Evolutionary conservation across 2,797 vertebrate genomes (phyloP), one percentile per base, ranked within the genome.

Genomic region (Austrolebias charrua): DNA sequence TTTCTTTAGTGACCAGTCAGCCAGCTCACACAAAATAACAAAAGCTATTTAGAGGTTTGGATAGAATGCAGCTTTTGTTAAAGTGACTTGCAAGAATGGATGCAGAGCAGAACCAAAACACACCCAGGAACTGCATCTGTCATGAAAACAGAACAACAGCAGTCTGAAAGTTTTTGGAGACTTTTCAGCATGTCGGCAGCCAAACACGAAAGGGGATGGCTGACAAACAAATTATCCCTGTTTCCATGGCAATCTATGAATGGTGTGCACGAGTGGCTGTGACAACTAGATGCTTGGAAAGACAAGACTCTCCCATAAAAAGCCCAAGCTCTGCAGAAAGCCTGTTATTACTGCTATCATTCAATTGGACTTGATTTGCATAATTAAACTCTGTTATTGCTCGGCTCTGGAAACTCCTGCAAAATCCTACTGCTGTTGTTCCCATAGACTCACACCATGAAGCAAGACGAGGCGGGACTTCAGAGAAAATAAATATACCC

Each of bases 341-440:
- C 82, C 85, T 87, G 86, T 91, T 89, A 92, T 92, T 92, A 92
- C 86, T 82, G 80, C 87, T 84, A 93, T 92, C 90, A 88, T 90
- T 93, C 90, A 92, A 89, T 92, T 86, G 80, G 75, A 84, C 71
- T 83, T 85, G 82, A 92, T 92, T 93, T 92, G 88, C 90, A 92
- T 92, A 92, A 91, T 89, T 88, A 87, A 87, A 85, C 83, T 82
- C 76, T 78, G 83, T 84, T 82, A 87, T 78, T 87, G 81, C 70
- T 61, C 67, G 54, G 45, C 76, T 78, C 68, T 66, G 73, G 65
- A 78, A 82, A 77, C 62, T 42, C 60, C 56, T 73, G 64, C 67
- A 69, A 78, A 60, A 71, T 82, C 55, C 72, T 24, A 24, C 24
- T 24, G 24, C 24, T 71, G 42, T 73, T 82, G 72, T 68, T 63